Percentiles rank a stretch among this genome's conserved stretches.
These are phyloP conservation scores for Plectrocnemia conspersa DNA, from an alignment of 1,140 invertebrate genomes.

Conservation along the genomic window DNA sequence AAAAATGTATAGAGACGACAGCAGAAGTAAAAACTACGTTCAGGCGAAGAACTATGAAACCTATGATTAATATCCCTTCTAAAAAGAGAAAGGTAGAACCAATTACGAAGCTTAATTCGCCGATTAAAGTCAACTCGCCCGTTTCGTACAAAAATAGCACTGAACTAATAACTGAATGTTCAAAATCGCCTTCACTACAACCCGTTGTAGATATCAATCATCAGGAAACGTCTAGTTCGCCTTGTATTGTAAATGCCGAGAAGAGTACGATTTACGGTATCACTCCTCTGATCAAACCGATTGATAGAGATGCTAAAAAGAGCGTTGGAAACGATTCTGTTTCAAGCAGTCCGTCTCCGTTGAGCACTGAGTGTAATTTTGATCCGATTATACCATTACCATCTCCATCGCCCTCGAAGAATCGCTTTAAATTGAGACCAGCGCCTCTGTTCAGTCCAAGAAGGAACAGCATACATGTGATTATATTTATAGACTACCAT, in stretches of 20 bases:
- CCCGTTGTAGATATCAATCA: not conserved
- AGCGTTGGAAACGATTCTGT: not conserved
- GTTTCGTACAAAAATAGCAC: not conserved
- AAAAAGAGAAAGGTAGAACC: slow-evolving; percentile 4
- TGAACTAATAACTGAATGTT: not conserved
- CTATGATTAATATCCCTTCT: slow-evolving; percentile 16
- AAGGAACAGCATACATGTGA: slow-evolving; percentile 49
- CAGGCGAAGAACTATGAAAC: slow-evolving; percentile 21
- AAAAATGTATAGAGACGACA: not conserved
- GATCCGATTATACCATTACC: slow-evolving; percentile 50
- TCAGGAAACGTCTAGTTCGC: not conserved
- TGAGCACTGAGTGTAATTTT: slow-evolving; percentile 37
- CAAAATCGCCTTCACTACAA: not conserved
- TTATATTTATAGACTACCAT: too few relatives aligned
- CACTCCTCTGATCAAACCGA: not conserved
- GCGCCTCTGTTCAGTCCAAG: slow-evolving; percentile 44
- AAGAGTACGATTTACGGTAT: slow-evolving; percentile 3
- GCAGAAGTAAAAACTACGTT: not conserved
- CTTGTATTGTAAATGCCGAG: not conserved
- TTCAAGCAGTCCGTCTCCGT: not conserved
- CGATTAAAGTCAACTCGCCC: not conserved
- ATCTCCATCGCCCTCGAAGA: slow-evolving; percentile 45
- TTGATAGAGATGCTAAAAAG: not conserved
- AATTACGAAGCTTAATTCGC: not conserved
- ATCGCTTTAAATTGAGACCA: slow-evolving; percentile 46